Evolutionary conservation across 2,888 invertebrate genomes (phyloP), one percentile per base, ranked within the genome.

Genomic region (Tuta absoluta): DNA sequence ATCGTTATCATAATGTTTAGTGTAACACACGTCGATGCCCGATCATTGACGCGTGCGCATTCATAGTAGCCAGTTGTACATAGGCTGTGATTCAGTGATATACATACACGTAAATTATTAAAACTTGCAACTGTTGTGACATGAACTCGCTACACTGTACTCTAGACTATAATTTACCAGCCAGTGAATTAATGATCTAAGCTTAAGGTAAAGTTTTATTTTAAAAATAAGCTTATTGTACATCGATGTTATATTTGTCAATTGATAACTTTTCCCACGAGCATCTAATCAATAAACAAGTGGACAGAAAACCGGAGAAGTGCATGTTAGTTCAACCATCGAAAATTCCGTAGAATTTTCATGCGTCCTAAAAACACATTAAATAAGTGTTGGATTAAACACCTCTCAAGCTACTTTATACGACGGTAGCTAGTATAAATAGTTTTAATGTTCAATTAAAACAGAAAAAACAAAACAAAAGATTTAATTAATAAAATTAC

Each of bases 41-140:
- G 56, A 68, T 79, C 87, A 89, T 85, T 88, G 82, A 87, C 77
- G 83, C 79, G 72, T 73, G 80, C 78, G 81, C 69, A 71, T 72
- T 73, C 75, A 76, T 63, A 67, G 69, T 69, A 79, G 69, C 70
- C 82, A 80, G 86, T 78, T 81, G 89, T 78, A 70, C 71, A 59
- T 69, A 74, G 64, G 67, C 71, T 65, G 69, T 65, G 74, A 79
- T 62, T 77, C 75, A 74, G 76, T 74, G 72, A 66, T 45, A 45
- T 10, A 33, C 33, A 8, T 33, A 33, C 10, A 33, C 33, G 33
- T 33, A 33, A 2, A 45, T 4, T 3, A 17, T 45, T 17, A 4
- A 45, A n/a, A 12, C n/a, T 45, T 17, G 7, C n/a, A 17, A 45
- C 45, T 45, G 17, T 45, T 45, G 45, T 51, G 51, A 21, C 12